Evolutionary conservation across 2,113 vertebrate species (phyloP).

Genomic region (Pipa parva): DNA sequence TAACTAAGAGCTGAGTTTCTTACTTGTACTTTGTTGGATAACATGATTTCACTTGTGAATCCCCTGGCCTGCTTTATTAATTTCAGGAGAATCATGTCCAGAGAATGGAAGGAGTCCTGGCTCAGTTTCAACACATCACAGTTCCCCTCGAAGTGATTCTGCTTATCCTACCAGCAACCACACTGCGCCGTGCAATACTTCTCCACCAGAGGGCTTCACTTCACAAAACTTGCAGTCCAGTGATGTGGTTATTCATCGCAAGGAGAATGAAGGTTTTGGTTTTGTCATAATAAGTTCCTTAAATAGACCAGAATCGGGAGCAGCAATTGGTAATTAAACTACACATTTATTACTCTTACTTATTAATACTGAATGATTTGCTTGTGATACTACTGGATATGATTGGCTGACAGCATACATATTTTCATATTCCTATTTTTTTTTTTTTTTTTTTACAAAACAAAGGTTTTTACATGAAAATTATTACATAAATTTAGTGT

Average conservation of each 20-base stretch:
- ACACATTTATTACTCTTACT: too few species aligned
- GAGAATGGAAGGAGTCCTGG: constrained; percentile 93
- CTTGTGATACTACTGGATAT: too few species aligned
- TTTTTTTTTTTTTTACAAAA: too few species aligned
- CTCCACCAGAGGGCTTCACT: constrained; percentile 65
- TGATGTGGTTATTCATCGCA: constrained; percentile 88
- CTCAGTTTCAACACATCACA: constrained; percentile 90
- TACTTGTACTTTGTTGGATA: too few species aligned
- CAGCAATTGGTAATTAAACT: constrained; percentile 71
- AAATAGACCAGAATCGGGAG: constrained; percentile 82
- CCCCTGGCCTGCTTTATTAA: too few species aligned
- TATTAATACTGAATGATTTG: too few species aligned
- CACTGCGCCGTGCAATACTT: constrained; percentile 59
- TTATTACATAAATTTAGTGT: too few species aligned
- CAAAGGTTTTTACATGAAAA: too few species aligned
- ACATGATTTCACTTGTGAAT: too few species aligned
- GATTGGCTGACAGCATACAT: too few species aligned
- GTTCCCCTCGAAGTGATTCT: constrained; percentile 89
- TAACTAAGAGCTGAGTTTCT: too few species aligned
- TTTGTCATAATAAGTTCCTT: constrained; percentile 98
- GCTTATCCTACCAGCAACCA: constrained; percentile 77
- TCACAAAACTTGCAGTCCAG: constrained; percentile 76
- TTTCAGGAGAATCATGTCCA: constrained; percentile 81
- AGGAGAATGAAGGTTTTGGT: constrained; percentile 95
- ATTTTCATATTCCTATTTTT: too few species aligned